Percentiles rank a stretch among this genome's conserved stretches.
Evolutionary conservation across 2,113 vertebrate genomes (phyloP).

Genomic region (Nothoprocta pentlandii): DNA sequence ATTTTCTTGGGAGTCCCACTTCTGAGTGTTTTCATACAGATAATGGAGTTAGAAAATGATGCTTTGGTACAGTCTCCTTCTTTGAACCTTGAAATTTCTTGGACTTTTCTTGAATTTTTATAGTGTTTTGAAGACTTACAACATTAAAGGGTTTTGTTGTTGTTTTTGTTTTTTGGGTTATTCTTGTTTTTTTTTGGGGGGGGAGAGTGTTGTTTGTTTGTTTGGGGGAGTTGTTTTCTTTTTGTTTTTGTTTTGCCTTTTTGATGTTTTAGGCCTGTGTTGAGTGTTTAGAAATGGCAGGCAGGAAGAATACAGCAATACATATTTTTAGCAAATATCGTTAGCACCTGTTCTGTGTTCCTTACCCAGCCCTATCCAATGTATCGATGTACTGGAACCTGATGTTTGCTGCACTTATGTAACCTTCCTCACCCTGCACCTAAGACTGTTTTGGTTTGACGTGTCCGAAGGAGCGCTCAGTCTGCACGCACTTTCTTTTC

Average conservation of each 20-base stretch:
- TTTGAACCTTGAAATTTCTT: background rate
- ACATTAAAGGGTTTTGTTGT: background rate
- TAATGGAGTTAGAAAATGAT: fast-evolving
- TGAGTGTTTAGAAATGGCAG: background rate
- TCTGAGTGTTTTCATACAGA: background rate
- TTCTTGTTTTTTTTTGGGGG: too few species aligned
- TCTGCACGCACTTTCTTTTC: background rate
- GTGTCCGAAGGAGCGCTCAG: background rate
- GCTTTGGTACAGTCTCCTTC: background rate
- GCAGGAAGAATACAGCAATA: background rate
- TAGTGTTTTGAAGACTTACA: background rate
- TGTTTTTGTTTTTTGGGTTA: background rate
- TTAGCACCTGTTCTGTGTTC: background rate
- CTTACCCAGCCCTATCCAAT: background rate
- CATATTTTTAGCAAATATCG: background rate
- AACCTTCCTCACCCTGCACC: background rate
- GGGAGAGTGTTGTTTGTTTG: too few species aligned
- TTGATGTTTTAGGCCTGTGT: background rate
- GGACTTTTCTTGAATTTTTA: background rate
- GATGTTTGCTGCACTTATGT: background rate
- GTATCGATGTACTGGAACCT: background rate
- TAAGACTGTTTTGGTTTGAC: background rate
- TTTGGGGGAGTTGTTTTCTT: background rate
- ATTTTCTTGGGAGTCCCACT: background rate
- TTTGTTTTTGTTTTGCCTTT: too few species aligned